Evolutionary conservation across 1,140 invertebrate genomes (phyloP), one percentile per base, ranked within the genome.

Genomic region (Drosophila fuyamai): DNA sequence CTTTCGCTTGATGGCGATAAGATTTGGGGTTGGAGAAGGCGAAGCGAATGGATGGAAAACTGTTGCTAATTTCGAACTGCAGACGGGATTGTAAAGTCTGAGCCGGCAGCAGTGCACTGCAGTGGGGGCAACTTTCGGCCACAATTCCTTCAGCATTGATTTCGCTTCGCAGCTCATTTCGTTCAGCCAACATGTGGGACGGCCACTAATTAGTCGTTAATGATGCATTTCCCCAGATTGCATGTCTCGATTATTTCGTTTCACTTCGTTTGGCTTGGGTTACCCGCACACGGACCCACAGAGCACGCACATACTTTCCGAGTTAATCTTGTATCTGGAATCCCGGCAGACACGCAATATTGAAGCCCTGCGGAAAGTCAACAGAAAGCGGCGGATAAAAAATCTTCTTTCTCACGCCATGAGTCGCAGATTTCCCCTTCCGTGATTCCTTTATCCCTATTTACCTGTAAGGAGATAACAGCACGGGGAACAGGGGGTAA

Each of bases 141-240:
- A 54, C 61, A 61, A 40, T 50, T 71, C 36, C 44, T 44, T 58
- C 58, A 18, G 44, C 75, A 62, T 77, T 68, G 74, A 81, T 82
- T 76, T 71, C 63, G 35, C 47, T 57, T 62, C 51, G 43, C 79
- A 73, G 62, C 51, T 54, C 65, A 48, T 72, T 77, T 66, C 60
- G 57, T 41, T 36, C 10, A 40, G 53, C 36, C 78, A 68, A 68
- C 79, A 60, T 66, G n/a, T n/a, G 70, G 51, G 56, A 56, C 66
- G 55, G 53, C 56, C 65, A 47, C 76, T 88, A 88, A 89, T 88
- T 88, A 88, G 63, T 77, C 73, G 80, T 77, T 83, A 89, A 89
- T 89, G 84, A 88, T 88, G 83, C 76, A 80, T 78, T 88, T 78
- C n/a, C n/a, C n/a, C 61, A 70, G 73, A 71, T 78, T 78, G 78